A percentile compares a stretch with the other conserved stretches of the same genome.
Conservation (phyloP, 1,140 invertebrate species). For the Hestina assimilis region DNA sequence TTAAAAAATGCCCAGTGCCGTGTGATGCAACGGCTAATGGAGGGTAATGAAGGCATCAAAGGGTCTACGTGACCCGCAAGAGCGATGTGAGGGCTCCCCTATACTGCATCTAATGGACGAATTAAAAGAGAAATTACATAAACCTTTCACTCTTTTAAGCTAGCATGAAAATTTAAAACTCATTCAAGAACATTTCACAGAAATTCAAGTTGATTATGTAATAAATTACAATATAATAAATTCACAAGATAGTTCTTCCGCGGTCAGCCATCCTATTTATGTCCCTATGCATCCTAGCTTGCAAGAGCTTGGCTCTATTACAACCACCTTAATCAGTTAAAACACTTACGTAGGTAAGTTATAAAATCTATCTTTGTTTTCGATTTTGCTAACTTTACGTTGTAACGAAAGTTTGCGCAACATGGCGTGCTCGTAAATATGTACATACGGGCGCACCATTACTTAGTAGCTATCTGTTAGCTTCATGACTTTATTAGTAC, state of each 20-base stretch:
- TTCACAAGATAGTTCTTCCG: too few species aligned
- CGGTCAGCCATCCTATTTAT: too few species aligned
- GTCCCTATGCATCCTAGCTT: too few species aligned
- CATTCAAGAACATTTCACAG: background rate
- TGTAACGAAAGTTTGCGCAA: constrained; percentile 4
- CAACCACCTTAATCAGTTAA: too few species aligned
- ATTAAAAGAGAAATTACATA: constrained; percentile 32
- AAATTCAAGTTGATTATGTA: background rate
- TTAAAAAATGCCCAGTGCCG: constrained; percentile 17
- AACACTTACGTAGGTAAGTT: too few species aligned
- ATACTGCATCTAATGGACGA: constrained; percentile 23
- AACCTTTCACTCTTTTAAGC: background rate
- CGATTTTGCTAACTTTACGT: too few species aligned
- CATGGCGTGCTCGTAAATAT: constrained; percentile 2
- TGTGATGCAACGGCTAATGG: constrained; percentile 42
- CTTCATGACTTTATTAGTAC: constrained; percentile 4
- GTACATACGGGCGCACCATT: constrained; percentile 1
- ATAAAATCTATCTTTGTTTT: too few species aligned
- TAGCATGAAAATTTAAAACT: background rate
- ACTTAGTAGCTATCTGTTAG: constrained; percentile 5
- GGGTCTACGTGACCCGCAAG: constrained; percentile 46
- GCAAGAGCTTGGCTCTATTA: too few species aligned
- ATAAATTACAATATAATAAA: too few species aligned
- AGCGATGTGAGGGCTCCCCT: constrained; percentile 51
- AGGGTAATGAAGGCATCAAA: constrained; percentile 60